Conservation (phyloP, 1,140 invertebrate genomes). For the Anadara kagoshimensis region DNA sequence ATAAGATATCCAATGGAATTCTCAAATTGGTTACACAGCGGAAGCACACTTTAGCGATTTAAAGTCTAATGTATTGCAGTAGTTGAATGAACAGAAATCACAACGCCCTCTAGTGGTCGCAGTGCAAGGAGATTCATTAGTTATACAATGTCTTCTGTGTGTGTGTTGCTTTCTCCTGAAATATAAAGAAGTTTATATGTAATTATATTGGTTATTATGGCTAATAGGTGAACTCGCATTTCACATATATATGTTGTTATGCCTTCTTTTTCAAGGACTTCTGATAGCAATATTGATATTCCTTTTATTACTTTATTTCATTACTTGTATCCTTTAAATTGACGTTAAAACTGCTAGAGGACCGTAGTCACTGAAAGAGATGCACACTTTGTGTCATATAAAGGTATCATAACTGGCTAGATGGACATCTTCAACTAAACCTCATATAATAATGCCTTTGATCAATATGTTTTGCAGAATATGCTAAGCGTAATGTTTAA, state of each 20-base stretch:
- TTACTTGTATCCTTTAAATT: background rate
- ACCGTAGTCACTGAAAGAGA: too few relatives aligned
- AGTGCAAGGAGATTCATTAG: conserved; percentile 23
- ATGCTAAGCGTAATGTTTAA: too few relatives aligned
- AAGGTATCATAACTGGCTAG: too few relatives aligned
- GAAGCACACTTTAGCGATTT: too few relatives aligned
- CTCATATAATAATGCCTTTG: too few relatives aligned
- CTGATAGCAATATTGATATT: background rate
- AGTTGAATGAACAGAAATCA: too few relatives aligned
- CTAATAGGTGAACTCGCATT: background rate
- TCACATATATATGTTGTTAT: background rate
- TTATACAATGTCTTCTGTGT: conserved; percentile 65
- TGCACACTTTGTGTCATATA: too few relatives aligned
- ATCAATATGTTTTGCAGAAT: background rate
- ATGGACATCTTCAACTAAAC: too few relatives aligned
- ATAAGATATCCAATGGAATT: too few relatives aligned
- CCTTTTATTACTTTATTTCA: background rate
- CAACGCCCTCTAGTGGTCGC: too few relatives aligned
- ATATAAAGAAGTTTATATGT: conserved; percentile 25
- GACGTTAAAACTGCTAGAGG: background rate
- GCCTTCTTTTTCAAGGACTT: background rate
- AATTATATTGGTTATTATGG: background rate
- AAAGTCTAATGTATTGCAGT: too few relatives aligned
- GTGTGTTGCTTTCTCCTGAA: conserved; percentile 68
- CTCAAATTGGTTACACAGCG: too few relatives aligned